phyloP scores from a whole-genome alignment of 2,888 invertebrate species.

The Schizaphis graminum region DNA sequence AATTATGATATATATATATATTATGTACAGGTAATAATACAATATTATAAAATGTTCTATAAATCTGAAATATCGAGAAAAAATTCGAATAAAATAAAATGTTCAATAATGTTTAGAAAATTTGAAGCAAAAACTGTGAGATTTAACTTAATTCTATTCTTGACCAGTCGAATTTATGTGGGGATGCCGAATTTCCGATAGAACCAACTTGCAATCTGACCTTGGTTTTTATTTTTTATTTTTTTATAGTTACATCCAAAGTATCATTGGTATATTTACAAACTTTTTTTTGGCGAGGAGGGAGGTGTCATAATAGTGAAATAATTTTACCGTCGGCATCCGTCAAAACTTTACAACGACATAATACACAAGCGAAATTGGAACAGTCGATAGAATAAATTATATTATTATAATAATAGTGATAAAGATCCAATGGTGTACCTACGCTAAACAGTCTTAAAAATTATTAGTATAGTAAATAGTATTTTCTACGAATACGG shows the following conservation, averaged over 20 bases:
- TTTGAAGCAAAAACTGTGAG: not conserved
- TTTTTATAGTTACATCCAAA: too few species aligned
- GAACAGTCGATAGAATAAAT: not conserved
- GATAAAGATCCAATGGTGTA: too few species aligned
- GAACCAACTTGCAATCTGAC: not conserved
- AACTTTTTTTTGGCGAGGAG: too few species aligned
- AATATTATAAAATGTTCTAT: not conserved
- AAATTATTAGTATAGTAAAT: too few species aligned
- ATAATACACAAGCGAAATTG: too few species aligned
- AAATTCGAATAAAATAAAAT: not conserved
- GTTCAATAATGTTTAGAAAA: not conserved
- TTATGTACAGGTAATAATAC: not conserved
- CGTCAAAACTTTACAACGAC: too few species aligned
- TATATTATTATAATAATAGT: too few species aligned
- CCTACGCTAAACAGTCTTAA: too few species aligned
- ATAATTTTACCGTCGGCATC: too few species aligned
- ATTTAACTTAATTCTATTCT: not conserved
- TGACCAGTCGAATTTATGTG: not conserved
- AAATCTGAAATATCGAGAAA: not conserved
- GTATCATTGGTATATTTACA: too few species aligned
- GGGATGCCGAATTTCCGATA: not conserved
- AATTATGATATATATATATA: not conserved
- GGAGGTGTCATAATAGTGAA: too few species aligned
- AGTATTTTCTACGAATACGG: too few species aligned
- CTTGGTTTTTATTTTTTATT: not conserved